These are phyloP conservation scores for Pluvianellus socialis DNA, from an alignment of 2,113 vertebrate species.

Conservation along the genomic window DNA sequence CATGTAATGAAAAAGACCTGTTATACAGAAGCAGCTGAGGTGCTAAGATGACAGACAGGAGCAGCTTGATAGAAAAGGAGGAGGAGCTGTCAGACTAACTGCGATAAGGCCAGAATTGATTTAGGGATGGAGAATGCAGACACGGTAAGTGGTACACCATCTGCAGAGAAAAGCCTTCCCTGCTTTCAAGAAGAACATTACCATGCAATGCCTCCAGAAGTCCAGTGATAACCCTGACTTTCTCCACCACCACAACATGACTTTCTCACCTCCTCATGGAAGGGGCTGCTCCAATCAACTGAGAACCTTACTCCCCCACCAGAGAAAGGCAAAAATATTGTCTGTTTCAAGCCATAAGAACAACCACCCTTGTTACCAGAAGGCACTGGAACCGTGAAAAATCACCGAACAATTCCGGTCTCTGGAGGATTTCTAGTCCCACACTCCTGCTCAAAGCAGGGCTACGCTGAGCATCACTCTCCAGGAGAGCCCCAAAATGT, in stretches of 20 bases:
- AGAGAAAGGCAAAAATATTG: background rate
- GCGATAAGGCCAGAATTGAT: constrained; percentile 15
- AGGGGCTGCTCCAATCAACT: background rate
- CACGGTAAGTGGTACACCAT: background rate
- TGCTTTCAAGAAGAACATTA: background rate
- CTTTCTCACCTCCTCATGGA: background rate
- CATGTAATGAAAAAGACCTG: constrained; percentile 41
- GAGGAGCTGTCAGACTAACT: constrained; percentile 49
- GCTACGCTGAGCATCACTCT: background rate
- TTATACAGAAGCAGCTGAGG: constrained; percentile 59
- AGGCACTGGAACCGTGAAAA: background rate
- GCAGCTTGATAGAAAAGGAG: constrained; percentile 42
- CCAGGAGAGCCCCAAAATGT: background rate
- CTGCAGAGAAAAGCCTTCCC: background rate
- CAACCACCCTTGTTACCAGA: background rate
- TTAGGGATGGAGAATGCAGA: constrained; percentile 5
- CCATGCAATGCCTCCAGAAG: background rate
- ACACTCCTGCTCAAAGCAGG: background rate
- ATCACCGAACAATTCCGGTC: background rate
- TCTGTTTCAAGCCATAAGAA: background rate
- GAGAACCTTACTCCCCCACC: background rate
- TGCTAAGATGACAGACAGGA: constrained; percentile 49
- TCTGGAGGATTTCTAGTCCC: background rate
- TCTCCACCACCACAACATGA: background rate
- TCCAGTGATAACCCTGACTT: background rate